Conservation (phyloP, 2,113 vertebrate species). For the Hippocampus barbouri region DNA sequence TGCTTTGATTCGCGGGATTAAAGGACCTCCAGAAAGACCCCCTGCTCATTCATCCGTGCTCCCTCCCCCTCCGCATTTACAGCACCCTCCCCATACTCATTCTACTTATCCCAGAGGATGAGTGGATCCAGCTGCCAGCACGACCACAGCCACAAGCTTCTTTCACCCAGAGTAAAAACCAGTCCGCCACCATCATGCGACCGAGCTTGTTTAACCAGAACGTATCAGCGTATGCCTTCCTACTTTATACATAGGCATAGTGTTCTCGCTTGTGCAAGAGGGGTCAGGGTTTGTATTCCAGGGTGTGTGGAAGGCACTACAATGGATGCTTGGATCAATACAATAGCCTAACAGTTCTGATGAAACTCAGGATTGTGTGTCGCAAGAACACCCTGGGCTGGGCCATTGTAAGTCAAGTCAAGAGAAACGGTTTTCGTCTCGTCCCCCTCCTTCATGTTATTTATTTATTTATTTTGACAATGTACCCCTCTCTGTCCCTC, state of each 20-base stretch:
- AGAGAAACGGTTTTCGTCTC: slow-evolving; percentile 63
- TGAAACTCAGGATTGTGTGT: slow-evolving; percentile 52
- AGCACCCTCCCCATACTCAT: slow-evolving; percentile 7
- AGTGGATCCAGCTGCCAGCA: slow-evolving; percentile 63
- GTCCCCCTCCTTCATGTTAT: neutral
- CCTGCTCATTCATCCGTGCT: slow-evolving; percentile 27
- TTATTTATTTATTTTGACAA: slow-evolving; percentile 6
- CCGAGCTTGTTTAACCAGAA: neutral
- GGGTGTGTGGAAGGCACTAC: slow-evolving; percentile 33
- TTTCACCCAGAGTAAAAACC: slow-evolving; percentile 16
- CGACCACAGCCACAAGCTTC: slow-evolving; percentile 12
- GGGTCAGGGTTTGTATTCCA: slow-evolving; percentile 16
- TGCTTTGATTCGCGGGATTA: slow-evolving; percentile 64
- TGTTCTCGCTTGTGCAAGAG: neutral
- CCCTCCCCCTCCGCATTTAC: slow-evolving; percentile 14
- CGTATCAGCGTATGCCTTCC: neutral
- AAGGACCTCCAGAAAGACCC: slow-evolving; percentile 60
- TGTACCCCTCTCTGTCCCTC: slow-evolving; percentile 11
- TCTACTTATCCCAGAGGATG: slow-evolving; percentile 49
- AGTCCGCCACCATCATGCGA: slow-evolving; percentile 7
- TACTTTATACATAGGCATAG: neutral
- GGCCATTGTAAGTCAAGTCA: slow-evolving; percentile 34
- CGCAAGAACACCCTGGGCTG: slow-evolving; percentile 31
- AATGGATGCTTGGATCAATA: slow-evolving; percentile 42
- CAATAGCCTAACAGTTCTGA: slow-evolving; percentile 52